Conservation (phyloP, 1,140 invertebrate genomes). For the Mercenaria mercenaria region DNA sequence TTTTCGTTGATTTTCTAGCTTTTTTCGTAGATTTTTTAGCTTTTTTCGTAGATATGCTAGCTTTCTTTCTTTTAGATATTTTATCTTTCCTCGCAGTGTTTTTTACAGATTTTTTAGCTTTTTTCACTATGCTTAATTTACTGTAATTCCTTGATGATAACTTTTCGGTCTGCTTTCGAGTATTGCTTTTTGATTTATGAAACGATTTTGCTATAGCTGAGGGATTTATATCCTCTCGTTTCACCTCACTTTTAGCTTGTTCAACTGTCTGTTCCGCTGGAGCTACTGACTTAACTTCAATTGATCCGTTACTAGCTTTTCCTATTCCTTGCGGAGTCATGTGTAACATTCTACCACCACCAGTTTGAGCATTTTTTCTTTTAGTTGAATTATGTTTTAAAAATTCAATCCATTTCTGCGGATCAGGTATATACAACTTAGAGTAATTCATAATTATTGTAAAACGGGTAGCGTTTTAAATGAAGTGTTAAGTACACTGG, state of each 20-base stretch:
- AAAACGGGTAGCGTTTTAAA: conserved; percentile 54
- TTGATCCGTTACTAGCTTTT: not conserved
- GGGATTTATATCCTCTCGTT: conserved; percentile 35
- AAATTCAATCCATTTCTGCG: conserved; percentile 54
- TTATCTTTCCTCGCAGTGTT: not conserved
- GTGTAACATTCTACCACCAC: not conserved
- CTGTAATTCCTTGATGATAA: not conserved
- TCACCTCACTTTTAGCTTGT: conserved; percentile 55
- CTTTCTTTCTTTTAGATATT: conserved; percentile 15
- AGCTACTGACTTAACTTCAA: conserved; percentile 13
- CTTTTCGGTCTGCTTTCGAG: not conserved
- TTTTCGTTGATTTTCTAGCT: not conserved
- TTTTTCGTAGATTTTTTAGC: not conserved
- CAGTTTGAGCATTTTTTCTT: not conserved
- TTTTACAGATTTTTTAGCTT: conserved; percentile 5
- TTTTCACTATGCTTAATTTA: not conserved
- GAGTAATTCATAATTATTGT: conserved; percentile 41
- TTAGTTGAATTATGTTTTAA: conserved; percentile 11
- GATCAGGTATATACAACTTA: conserved; percentile 58
- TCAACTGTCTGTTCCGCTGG: conserved; percentile 57
- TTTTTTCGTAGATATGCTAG: not conserved
- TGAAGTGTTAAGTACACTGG: conserved; percentile 57
- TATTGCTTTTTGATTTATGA: not conserved
- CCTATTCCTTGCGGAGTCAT: not conserved
- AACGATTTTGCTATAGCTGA: not conserved